Evolutionary conservation across 2,888 invertebrate species (phyloP).

Genomic region (Diarsia mendica): DNA sequence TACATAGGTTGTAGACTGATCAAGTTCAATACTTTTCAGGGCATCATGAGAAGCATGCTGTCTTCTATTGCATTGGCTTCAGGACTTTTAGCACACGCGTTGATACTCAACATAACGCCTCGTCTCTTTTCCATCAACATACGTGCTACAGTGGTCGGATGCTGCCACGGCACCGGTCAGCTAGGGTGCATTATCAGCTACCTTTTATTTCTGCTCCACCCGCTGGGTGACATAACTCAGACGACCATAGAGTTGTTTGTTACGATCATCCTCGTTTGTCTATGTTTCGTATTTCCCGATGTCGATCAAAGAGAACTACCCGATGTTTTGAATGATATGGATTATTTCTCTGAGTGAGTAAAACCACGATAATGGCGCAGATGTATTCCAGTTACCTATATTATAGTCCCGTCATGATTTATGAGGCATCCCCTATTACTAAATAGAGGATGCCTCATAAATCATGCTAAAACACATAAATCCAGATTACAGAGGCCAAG

Average conservation of each 20-base stretch:
- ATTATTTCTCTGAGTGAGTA: constrained; percentile 84
- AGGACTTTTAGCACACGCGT: constrained; percentile 75
- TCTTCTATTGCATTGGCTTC: constrained; percentile 77
- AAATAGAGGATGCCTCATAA: not conserved
- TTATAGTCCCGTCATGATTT: not conserved
- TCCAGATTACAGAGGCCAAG: not conserved
- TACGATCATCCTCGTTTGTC: constrained; percentile 68
- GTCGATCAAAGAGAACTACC: constrained; percentile 85
- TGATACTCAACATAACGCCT: constrained; percentile 81
- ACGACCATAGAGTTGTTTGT: constrained; percentile 70
- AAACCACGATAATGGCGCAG: too few relatives aligned
- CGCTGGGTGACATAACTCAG: constrained; percentile 69
- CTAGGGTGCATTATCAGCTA: constrained; percentile 81
- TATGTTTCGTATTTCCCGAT: constrained; percentile 78
- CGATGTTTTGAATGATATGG: constrained; percentile 85
- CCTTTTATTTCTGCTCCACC: constrained; percentile 74
- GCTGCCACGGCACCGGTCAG: constrained; percentile 81
- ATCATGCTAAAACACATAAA: not conserved
- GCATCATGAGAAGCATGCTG: constrained; percentile 66
- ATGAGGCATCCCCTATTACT: too few relatives aligned
- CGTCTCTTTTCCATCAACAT: constrained; percentile 82
- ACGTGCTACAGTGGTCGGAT: constrained; percentile 80
- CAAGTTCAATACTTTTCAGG: constrained; percentile 71
- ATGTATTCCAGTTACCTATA: not conserved
- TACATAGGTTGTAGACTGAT: not conserved